Conservation (phyloP, 2,888 invertebrate genomes). For the Trissoscelio sp. region DNA sequence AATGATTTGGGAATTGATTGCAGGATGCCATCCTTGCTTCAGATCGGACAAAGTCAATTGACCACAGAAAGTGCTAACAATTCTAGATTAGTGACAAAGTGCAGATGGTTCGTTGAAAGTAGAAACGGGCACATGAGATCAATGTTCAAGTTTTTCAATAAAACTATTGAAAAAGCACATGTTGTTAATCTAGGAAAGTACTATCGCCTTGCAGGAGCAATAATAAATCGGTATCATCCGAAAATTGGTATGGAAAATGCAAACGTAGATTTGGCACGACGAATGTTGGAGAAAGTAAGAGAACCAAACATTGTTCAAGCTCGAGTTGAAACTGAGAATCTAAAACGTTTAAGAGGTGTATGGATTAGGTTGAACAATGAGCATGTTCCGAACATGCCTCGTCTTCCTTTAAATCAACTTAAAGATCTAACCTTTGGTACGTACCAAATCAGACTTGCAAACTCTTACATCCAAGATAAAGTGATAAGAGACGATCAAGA, state of each 20-base stretch:
- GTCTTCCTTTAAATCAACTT: slow-evolving; percentile 45
- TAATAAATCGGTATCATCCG: slow-evolving; percentile 56
- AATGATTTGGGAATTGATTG: too few species aligned
- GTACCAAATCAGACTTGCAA: slow-evolving; percentile 62
- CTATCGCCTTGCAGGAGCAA: slow-evolving; percentile 20
- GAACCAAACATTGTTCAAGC: slow-evolving; percentile 48
- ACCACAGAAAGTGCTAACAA: slow-evolving; percentile 42
- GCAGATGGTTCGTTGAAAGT: slow-evolving; percentile 47
- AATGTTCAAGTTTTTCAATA: slow-evolving; percentile 29
- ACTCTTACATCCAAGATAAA: slow-evolving; percentile 64
- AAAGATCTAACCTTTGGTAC: slow-evolving; percentile 50
- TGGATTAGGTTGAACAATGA: slow-evolving; percentile 41
- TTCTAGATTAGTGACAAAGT: neutral
- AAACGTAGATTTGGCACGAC: slow-evolving; percentile 19
- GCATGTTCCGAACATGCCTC: slow-evolving; percentile 27
- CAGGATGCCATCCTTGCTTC: too few species aligned
- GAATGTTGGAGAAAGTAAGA: slow-evolving; percentile 33
- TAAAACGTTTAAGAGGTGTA: slow-evolving; percentile 40
- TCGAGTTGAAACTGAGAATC: slow-evolving; percentile 45
- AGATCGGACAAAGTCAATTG: too few species aligned
- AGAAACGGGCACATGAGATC: slow-evolving; percentile 49
- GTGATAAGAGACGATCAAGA: slow-evolving; percentile 44
- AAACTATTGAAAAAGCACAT: neutral
- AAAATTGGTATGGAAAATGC: slow-evolving; percentile 37
- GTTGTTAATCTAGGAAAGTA: neutral